Conservation (phyloP, 2,113 vertebrate genomes). For the Oryzias celebensis region DNA sequence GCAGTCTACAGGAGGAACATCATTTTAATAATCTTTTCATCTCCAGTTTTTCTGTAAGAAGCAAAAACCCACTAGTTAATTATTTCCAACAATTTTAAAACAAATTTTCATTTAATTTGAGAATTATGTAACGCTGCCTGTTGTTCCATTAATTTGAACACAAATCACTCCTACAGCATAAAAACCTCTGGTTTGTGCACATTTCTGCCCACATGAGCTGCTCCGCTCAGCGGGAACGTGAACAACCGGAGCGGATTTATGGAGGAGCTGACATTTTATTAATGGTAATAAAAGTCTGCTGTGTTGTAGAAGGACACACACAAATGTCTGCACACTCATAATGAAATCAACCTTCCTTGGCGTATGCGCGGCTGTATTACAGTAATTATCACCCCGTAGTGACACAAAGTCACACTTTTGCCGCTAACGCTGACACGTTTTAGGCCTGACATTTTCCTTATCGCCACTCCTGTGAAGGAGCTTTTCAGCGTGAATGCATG, state of each 20-base stretch:
- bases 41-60: too few species aligned
- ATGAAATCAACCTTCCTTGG: background rate
- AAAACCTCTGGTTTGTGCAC: too few species aligned
- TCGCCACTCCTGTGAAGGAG: conserved; percentile 14
- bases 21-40: too few species aligned
- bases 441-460: background rate
- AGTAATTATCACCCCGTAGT: conserved; percentile 13
- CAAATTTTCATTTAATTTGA: too few species aligned
- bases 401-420: background rate
- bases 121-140: too few species aligned
- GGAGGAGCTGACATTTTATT: conserved; percentile 44
- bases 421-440: background rate
- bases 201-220: too few species aligned
- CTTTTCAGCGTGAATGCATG: conserved; percentile 11
- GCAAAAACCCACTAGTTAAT: too few species aligned
- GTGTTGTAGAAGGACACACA: conserved; percentile 6
- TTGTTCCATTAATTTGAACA: too few species aligned
- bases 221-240: too few species aligned
- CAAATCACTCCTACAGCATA: too few species aligned
- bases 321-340: conserved; percentile 1
- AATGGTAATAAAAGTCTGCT: conserved; percentile 22
- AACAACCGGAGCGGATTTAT: conserved; percentile 26
- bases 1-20: too few species aligned
- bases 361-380: conserved; percentile 3
- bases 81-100: too few species aligned